Evolutionary conservation across 1,140 invertebrate genomes (phyloP).

Genomic region (Oppia nitens): DNA sequence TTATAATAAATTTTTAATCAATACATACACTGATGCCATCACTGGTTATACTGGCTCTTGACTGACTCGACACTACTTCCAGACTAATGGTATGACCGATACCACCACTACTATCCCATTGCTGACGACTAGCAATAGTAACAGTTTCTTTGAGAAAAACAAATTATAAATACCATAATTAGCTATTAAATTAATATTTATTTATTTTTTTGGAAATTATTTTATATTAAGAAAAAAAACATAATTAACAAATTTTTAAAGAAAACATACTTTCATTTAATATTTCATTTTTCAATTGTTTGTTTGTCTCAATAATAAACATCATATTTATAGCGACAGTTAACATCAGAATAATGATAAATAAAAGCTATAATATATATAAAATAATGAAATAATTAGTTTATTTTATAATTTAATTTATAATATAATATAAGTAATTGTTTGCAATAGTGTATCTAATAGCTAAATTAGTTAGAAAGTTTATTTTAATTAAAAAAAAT

Average conservation of each 20-base stretch:
- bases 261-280: background rate
- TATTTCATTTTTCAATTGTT: slow-evolving; percentile 28
- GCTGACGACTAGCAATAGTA: background rate
- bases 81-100: slow-evolving; percentile 30
- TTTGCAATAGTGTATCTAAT: no score
- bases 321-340: slow-evolving; percentile 38
- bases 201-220: background rate
- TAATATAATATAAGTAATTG: no score
- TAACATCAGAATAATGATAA: slow-evolving; percentile 35
- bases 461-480: no score
- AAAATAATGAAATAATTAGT: no score
- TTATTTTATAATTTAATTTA: no score
- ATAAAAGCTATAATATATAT: slow-evolving; percentile 9
- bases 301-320: slow-evolving; percentile 39
- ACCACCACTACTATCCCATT: no score
- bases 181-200: background rate
- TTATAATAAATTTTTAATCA: background rate
- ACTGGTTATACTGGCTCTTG: slow-evolving; percentile 36
- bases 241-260: background rate
- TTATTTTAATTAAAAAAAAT: no score
- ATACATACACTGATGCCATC: slow-evolving; percentile 40
- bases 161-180: background rate
- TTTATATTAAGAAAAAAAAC: background rate
- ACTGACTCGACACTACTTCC: slow-evolving; percentile 39
- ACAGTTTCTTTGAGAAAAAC: background rate